phyloP scores from a whole-genome alignment of 1,140 invertebrate genomes.

The Caenorhabditis inopinata region DNA sequence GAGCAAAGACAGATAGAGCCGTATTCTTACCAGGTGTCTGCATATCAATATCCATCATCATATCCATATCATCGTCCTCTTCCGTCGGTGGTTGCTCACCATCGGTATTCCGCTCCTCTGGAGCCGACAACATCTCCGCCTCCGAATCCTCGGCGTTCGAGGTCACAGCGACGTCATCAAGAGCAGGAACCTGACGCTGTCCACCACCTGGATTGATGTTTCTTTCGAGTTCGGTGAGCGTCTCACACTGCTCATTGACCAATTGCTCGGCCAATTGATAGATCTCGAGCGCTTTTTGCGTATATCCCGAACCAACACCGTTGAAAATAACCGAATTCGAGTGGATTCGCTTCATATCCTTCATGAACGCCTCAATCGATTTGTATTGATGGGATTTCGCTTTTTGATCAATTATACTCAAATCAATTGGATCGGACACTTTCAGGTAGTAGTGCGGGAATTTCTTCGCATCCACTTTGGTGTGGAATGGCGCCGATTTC shows the following conservation, averaged over 20 bases:
- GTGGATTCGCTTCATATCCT: constrained; percentile 43
- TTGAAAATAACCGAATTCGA: constrained; percentile 49
- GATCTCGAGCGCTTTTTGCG: constrained; percentile 48
- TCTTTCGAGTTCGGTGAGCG: constrained; percentile 43
- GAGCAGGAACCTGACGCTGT: too few species aligned
- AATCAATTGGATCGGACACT: constrained; percentile 48
- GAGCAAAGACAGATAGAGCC: too few species aligned
- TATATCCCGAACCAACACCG: constrained; percentile 38
- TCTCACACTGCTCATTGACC: constrained; percentile 10
- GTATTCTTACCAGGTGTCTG: too few species aligned
- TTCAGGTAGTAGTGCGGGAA: constrained; percentile 46
- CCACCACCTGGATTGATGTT: constrained; percentile 44
- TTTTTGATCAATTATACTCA: constrained; percentile 45
- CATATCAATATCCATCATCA: too few species aligned
- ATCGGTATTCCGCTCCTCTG: not conserved
- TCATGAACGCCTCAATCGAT: constrained; percentile 37
- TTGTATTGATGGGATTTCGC: constrained; percentile 46
- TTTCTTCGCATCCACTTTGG: constrained; percentile 59
- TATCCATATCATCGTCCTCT: not conserved
- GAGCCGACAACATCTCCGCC: not conserved
- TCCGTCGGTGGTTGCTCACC: not conserved
- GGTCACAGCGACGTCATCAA: not conserved
- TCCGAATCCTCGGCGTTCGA: not conserved
- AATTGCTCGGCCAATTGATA: constrained; percentile 25
- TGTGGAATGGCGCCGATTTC: constrained; percentile 61